Base-by-base conservation (phyloP, 30 jellyfish, hydroid and myxozoan genomes). In the Hydra vulgaris region DNA sequence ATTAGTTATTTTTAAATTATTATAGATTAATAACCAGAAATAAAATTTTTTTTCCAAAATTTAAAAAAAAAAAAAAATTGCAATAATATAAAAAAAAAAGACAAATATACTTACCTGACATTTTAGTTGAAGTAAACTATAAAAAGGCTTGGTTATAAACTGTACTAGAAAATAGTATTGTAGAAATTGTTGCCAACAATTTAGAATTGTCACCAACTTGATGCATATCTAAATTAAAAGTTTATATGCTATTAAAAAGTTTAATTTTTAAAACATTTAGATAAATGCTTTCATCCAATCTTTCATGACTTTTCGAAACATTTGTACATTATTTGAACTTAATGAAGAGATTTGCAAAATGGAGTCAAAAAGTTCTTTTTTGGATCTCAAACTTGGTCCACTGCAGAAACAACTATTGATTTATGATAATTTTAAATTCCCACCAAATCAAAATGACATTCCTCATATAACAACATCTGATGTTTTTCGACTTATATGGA, bases 361-460 rank as follows among this genome's bases (percentile, higher is more conserved):
- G 67, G 94, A 82, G 67, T 67, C 67, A 26, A 86, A 85, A 73
- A 52, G 66, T 1, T 23, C 86, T 5, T 90, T 90, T 74, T 76
- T 23, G 1, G 95, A 90, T 22, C 85, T 85, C 70, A 78, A 79
- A 54, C 83, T 90, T 4, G 97, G 97, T 25, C 97, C 97, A 7
- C 71, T 90, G 76, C 95, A 90, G 78, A 86, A 90, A 56, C 81
- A 81, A 27, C 90, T 88, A 16, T 84, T 90, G 24, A 79, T 90
- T 66, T 79, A 56, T 54, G 66, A 78, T 27, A 23, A 74, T 54
- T 90, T 90, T 85, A 77, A 75, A 66, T 85, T 90, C 53, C 95
- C 95, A 24, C 88, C 78, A 71, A 88, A 81, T 20, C 66, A 24
- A 73, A 90, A 89, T n/a, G 85, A 74, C 27, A 80, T 56, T 24